Evolutionary conservation across 2,113 vertebrate species (phyloP), one percentile per base, ranked within the genome.

Genomic region (Seriola dumerili): DNA sequence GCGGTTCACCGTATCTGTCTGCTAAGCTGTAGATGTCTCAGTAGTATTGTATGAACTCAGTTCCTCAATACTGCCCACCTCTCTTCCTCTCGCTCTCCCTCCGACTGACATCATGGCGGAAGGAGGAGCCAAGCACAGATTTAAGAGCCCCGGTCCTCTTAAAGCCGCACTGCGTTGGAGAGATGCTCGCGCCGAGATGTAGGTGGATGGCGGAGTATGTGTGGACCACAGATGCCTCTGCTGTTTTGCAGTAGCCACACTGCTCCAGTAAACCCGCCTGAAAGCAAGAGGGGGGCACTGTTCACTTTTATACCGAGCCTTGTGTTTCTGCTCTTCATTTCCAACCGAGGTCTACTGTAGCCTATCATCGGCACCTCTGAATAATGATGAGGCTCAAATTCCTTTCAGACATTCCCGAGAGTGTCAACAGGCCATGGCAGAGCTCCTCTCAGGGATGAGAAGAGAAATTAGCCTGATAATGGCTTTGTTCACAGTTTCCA

Each of bases 41-140:
- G 94, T 95, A 94, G 95, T 94, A 95, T 94, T 93, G 94, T 90
- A 95, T 94, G 94, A 95, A 94, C 95, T 95, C 94, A 88, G 93
- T 93, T 94, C 91, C 92, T 93, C 90, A 92, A 90, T 88, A 79
- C 93, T 92, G 93, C 94, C 92, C 90, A 93, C 93, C 93, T 93
- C 93, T 92, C 94, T 93, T 83, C 42, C 92, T 88, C 90, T 90
- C 92, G 78, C 93, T 92, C 93, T 92, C 88, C 87, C 92, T 92
- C 81, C 71, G 84, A 85, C 89, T 95, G 95, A 95, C 95, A 93
- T 96, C 94, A 95, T 82, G 85, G 69, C 13, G 65, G 81, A 77
- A 88, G 95, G 95, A 91, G 94, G 95, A 94, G 94, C 91, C 91
- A 91, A 36, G 8, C 52, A 76, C 91, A 84, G 80, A 91, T 92